Percentiles rank a stretch among this genome's conserved stretches.
Evolutionary conservation across 1,140 invertebrate genomes (phyloP).

Genomic region (Pantala flavescens): DNA sequence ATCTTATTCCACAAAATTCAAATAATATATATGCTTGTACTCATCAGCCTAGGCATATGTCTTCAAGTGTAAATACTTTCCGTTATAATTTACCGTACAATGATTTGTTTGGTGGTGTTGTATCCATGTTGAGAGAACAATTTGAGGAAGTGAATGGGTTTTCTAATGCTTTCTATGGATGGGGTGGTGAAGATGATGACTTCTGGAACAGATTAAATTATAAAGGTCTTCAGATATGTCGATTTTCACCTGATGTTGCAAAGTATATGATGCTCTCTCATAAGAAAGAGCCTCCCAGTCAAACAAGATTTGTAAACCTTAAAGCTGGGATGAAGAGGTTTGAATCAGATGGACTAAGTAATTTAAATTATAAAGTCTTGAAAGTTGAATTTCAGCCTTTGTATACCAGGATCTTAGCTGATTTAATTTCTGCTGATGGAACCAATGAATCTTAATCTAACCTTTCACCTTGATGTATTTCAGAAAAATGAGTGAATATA

Average conservation of each 20-base stretch:
- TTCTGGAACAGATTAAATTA: conserved; percentile 52
- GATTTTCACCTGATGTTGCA: conserved; percentile 59
- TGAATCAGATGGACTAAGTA: conserved; percentile 57
- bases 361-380: conserved; percentile 44
- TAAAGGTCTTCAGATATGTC: conserved; percentile 45
- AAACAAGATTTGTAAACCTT: conserved; percentile 46
- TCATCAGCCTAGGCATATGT: conserved; percentile 79
- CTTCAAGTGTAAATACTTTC: conserved; percentile 80
- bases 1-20: conserved; percentile 79
- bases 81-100: conserved; percentile 67
- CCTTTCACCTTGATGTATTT: too few species aligned
- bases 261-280: conserved; percentile 69
- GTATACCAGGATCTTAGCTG: not conserved
- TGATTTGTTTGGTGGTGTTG: conserved; percentile 63
- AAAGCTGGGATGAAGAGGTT: conserved; percentile 44
- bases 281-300: conserved; percentile 48
- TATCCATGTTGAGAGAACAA: conserved; percentile 56
- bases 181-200: conserved; percentile 87
- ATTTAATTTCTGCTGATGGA: not conserved
- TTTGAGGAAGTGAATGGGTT: conserved; percentile 81
- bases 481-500: too few species aligned
- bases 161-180: conserved; percentile 80
- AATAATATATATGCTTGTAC: conserved; percentile 89
- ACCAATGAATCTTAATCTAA: too few species aligned
- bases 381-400: not conserved